Evolutionary conservation across 2,797 vertebrate species (phyloP).

Genomic region (Argentina silus): DNA sequence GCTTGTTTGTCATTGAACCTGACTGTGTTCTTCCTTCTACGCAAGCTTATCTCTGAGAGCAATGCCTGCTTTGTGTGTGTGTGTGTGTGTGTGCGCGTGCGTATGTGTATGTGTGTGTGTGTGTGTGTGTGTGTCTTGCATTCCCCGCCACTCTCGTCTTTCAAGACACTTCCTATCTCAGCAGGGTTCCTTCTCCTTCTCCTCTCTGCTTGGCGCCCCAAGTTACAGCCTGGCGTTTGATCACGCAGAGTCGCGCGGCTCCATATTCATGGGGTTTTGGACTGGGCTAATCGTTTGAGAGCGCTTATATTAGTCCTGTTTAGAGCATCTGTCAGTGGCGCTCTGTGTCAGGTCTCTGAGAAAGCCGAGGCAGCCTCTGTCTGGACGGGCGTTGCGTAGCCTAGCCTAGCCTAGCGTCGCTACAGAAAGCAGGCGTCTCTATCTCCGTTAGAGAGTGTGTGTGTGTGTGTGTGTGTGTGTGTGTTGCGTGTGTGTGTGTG

Average conservation of each 20-base stretch:
- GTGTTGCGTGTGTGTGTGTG: too few species aligned
- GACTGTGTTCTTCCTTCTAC: neutral
- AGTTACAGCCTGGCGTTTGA: slow-evolving; percentile 23
- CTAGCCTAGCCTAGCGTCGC: neutral
- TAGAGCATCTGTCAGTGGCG: slow-evolving; percentile 10
- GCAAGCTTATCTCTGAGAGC: neutral
- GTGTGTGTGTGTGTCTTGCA: slow-evolving; percentile 18
- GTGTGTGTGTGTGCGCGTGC: neutral
- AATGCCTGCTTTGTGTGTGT: slow-evolving; percentile 14
- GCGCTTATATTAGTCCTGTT: slow-evolving; percentile 29
- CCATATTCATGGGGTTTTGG: slow-evolving; percentile 21
- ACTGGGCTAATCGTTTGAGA: slow-evolving; percentile 14
- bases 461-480: too few species aligned
- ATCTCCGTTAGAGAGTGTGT: too few species aligned
- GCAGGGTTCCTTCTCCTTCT: slow-evolving; percentile 24
- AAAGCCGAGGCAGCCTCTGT: neutral
- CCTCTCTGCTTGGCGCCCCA: neutral
- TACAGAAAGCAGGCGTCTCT: neutral
- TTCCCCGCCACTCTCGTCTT: slow-evolving; percentile 6
- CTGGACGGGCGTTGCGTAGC: too few species aligned
- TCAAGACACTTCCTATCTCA: slow-evolving; percentile 18
- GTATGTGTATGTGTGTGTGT: neutral
- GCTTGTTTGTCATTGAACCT: neutral
- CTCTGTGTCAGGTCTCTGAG: slow-evolving; percentile 14
- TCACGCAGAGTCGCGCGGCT: slow-evolving; percentile 10